phyloP scores from a whole-genome alignment of 2,113 vertebrate species.

The Dunckerocampus dactyliophorus region DNA sequence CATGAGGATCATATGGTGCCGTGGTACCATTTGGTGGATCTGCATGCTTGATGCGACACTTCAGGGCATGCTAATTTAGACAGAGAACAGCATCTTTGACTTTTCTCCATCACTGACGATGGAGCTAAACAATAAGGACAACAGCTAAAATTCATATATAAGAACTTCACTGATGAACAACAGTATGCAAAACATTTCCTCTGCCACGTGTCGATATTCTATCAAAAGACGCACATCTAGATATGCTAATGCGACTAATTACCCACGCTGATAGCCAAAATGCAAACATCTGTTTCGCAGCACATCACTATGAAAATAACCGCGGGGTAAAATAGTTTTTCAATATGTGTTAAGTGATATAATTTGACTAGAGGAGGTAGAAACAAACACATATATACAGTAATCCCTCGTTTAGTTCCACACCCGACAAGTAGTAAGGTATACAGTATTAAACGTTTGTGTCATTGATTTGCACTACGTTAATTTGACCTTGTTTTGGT shows the following conservation, averaged over 20 bases:
- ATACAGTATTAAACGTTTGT: too few species aligned
- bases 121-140: conserved; percentile 10
- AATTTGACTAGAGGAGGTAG: conserved; percentile 57
- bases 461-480: too few species aligned
- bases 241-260: conserved; percentile 78
- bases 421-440: conserved; percentile 19
- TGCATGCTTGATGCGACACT: conserved; percentile 75
- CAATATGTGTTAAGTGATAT: conserved; percentile 52
- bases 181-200: conserved; percentile 23
- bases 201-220: conserved; percentile 59
- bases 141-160: too few species aligned
- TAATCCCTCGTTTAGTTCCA: neutral
- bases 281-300: conserved; percentile 74
- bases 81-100: conserved; percentile 57
- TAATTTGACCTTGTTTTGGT: too few species aligned
- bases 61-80: conserved; percentile 72
- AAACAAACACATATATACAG: conserved; percentile 56
- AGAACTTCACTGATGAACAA: neutral
- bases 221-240: conserved; percentile 22
- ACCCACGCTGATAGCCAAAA: conserved; percentile 75
- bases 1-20: conserved; percentile 87
- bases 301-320: conserved; percentile 61
- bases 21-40: conserved; percentile 84
- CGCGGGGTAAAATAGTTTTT: conserved; percentile 23
- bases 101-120: conserved; percentile 53